Base-by-base conservation (phyloP, 53 echinoderm and acorn worm genomes). In the Holothuria scabra region DNA sequence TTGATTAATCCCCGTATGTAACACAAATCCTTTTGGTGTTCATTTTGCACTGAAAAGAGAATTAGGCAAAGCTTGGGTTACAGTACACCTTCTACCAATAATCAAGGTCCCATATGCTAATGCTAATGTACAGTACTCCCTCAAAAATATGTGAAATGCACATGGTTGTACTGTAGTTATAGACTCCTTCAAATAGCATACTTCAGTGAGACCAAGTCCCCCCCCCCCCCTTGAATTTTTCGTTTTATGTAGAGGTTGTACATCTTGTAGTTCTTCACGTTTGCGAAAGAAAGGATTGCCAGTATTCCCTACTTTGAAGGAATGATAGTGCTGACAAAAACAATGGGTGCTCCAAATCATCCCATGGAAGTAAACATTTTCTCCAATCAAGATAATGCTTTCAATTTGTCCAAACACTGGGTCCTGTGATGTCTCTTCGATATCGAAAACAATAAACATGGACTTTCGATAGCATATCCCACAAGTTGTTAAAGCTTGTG, bases 321-420 rank as follows among this genome's bases (percentile, higher is more conserved):
- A 30, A 69, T 37, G 35, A 34, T 69, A 34, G 35, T 69, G 35
- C 69, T 69, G 69, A 68, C 34, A 68, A 68, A 68, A 68, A 68
- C 13, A n/a, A n/a, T 67, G 0, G 20, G 67, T 31, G 32, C 29
- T 13, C 67, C 67, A 67, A 10, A 67, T 31, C 32, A 67, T 35
- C 67, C 67, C 67, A 67, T 37, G 67, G 12, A 67, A 31, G 67
- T 29, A 67, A 28, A 67, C 67, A 67, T 29, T 67, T 67, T 67
- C 67, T 31, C 67, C 67, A 12, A 67, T 67, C 32, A 67, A 67
- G 34, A 67, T 67, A 8, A 67, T 12, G 16, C 32, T 31, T 67
- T 67, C 67, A 67, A 67, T 67, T 67, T 67, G 67, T 67, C 33
- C 67, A 67, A 67, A 67, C 32, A 67, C 32, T 67, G 67, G 67